A percentile compares a stretch with the other conserved stretches of the same genome.
phyloP scores from a whole-genome alignment of 2,113 vertebrate species.

The Gnathonemus longibarbis region DNA sequence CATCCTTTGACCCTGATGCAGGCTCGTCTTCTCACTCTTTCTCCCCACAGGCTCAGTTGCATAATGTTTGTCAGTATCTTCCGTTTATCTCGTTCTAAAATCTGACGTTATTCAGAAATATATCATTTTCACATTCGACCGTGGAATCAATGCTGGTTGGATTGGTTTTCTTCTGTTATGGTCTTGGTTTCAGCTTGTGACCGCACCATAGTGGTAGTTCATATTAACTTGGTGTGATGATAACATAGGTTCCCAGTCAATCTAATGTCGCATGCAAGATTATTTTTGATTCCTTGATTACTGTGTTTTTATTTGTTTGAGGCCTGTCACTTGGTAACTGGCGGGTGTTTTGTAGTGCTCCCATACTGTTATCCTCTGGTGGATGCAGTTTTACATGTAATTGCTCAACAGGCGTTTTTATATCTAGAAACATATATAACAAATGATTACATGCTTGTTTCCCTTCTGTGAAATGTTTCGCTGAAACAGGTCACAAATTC shows the following conservation, averaged over 20 bases:
- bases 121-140: neutral
- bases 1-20: neutral
- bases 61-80: neutral
- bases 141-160: neutral
- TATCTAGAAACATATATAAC: neutral
- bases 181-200: neutral
- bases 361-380: neutral
- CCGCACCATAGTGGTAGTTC: neutral
- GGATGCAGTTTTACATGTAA: neutral
- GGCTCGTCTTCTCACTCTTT: neutral
- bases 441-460: neutral
- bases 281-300: neutral
- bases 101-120: neutral
- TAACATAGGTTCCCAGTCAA: neutral
- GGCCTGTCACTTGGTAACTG: neutral
- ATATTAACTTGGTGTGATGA: neutral
- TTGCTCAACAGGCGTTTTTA: neutral
- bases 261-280: neutral
- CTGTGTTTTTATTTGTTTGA: neutral
- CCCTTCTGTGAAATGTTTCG: neutral
- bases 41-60: neutral
- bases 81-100: constrained; percentile 3
- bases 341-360: neutral
- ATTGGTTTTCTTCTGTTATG: neutral
- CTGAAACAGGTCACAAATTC: neutral